A percentile compares a stretch with the other conserved stretches of the same genome.
Conservation (phyloP, 64 coral and sea anemone genomes). For the Pocillopora verrucosa region DNA sequence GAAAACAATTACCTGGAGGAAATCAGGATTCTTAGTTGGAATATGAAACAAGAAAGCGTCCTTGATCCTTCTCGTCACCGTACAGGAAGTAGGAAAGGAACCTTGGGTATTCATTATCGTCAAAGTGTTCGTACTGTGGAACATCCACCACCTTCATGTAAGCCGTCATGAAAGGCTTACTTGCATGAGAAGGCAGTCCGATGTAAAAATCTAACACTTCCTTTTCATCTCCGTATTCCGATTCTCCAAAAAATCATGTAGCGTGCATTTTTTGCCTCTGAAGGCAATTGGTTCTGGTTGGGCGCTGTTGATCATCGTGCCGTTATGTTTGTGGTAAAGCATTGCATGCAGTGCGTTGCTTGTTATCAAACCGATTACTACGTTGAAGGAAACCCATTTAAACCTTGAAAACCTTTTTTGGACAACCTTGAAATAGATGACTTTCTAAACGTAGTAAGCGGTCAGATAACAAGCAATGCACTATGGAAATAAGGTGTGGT, state of each 20-base stretch:
- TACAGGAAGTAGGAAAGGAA: constrained; percentile 44
- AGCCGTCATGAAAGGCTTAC: constrained; percentile 32
- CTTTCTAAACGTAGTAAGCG: too few relatives aligned
- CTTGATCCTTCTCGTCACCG: not conserved
- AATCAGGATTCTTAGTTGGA: constrained; percentile 51
- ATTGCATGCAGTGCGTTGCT: too few relatives aligned
- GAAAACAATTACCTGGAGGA: constrained; percentile 40
- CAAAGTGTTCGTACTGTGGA: constrained; percentile 55
- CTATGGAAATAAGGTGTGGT: too few relatives aligned
- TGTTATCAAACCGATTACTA: too few relatives aligned
- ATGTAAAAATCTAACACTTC: constrained; percentile 36
- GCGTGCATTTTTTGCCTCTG: not conserved
- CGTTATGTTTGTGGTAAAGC: too few relatives aligned
- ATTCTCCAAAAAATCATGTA: constrained; percentile 57
- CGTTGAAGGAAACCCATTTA: too few relatives aligned
- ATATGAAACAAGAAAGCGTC: constrained; percentile 46
- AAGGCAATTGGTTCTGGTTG: not conserved
- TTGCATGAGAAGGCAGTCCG: constrained; percentile 18
- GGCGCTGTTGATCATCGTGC: not conserved
- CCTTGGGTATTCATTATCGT: constrained; percentile 29
- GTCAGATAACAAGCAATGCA: too few relatives aligned
- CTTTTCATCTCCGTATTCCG: constrained; percentile 15
- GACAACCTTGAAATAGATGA: too few relatives aligned
- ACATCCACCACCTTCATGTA: constrained; percentile 47
- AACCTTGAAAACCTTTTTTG: too few relatives aligned